phyloP scores from a whole-genome alignment of 2,888 invertebrate species.

The Chymomyza caudatula region DNA sequence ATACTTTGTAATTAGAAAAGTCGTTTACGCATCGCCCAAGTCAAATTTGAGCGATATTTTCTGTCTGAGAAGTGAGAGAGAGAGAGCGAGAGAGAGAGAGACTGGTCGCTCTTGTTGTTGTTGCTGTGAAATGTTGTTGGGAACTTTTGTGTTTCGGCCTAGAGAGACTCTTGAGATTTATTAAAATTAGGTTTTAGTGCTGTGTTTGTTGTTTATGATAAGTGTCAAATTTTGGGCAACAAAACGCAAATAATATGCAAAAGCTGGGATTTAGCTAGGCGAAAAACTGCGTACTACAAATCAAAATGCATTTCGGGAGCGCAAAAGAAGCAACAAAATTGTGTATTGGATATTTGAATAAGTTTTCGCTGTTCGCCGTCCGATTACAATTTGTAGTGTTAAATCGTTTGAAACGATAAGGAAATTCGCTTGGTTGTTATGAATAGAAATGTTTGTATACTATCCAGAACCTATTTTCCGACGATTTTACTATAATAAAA shows the following conservation, averaged over 20 bases:
- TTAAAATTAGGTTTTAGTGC: constrained; percentile 9
- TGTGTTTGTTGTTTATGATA: neutral
- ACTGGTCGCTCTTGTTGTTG: constrained; percentile 5
- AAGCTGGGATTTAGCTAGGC: neutral
- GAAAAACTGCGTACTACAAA: neutral
- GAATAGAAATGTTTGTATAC: too few species aligned
- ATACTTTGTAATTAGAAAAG: constrained; percentile 34
- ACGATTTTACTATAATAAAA: too few species aligned
- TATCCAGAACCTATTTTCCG: too few species aligned
- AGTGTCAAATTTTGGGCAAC: neutral
- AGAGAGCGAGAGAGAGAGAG: neutral
- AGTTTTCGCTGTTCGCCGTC: neutral
- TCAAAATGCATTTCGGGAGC: neutral
- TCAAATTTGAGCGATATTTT: neutral
- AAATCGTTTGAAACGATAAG: too few species aligned
- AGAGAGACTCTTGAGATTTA: constrained; percentile 58
- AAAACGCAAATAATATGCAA: neutral
- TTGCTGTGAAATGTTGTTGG: constrained; percentile 2
- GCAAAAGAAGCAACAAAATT: constrained; percentile 1
- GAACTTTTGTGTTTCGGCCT: constrained; percentile 33
- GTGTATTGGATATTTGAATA: neutral
- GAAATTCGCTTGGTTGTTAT: too few species aligned
- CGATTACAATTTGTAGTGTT: neutral
- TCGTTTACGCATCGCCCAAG: constrained; percentile 13
- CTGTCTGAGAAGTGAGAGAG: constrained; percentile 15